Conservation (phyloP, 2,113 vertebrate species). For the Rhizomys pruinosus region DNA sequence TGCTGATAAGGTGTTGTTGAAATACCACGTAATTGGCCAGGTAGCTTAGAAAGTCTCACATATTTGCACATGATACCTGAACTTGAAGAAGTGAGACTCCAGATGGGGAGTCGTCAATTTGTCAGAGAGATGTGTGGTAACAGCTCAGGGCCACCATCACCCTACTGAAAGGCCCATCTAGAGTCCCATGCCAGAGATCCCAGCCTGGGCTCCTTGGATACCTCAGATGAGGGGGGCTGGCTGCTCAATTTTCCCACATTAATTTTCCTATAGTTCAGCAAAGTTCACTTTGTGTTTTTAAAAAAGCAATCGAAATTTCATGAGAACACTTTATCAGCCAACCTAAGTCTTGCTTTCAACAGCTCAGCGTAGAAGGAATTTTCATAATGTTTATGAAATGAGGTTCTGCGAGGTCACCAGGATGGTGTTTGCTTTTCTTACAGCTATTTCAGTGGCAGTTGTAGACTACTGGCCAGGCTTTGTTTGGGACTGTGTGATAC, state of each 20-base stretch:
- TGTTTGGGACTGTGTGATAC: conserved; percentile 16
- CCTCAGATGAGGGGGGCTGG: not conserved
- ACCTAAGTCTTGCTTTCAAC: conserved; percentile 61
- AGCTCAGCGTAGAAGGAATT: not conserved
- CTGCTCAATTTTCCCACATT: not conserved
- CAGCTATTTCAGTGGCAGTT: conserved; percentile 22
- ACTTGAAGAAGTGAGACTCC: not conserved
- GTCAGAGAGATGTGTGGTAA: not conserved
- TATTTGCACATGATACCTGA: not conserved
- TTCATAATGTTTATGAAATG: conserved; percentile 65
- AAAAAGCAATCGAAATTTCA: conserved; percentile 7
- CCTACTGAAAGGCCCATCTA: not conserved
- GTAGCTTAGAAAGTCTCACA: not conserved
- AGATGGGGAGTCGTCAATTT: not conserved
- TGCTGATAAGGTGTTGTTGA: conserved; percentile 43
- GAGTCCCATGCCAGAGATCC: not conserved
- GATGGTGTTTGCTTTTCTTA: conserved; percentile 1
- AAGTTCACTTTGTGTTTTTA: not conserved
- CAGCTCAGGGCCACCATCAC: fast-evolving
- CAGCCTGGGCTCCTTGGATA: not conserved
- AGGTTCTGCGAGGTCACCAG: conserved; percentile 51
- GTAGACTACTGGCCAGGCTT: not conserved
- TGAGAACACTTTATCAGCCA: conserved; percentile 46
- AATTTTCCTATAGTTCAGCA: conserved; percentile 32
- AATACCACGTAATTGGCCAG: not conserved